phyloP scores from a whole-genome alignment of 2,113 vertebrate species.

The Ondatra zibethicus region DNA sequence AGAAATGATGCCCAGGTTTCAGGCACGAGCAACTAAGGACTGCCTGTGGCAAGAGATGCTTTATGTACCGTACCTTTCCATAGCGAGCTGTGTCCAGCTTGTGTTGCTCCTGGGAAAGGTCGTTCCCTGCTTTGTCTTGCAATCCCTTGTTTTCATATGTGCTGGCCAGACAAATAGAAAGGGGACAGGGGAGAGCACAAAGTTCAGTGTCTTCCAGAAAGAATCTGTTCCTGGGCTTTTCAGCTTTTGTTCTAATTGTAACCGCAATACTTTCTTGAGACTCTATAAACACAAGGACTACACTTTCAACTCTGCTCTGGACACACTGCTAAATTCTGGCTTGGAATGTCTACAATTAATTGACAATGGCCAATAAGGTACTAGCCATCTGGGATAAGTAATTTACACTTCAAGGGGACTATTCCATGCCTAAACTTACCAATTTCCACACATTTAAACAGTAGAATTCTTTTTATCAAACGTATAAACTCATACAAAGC shows the following conservation, averaged over 20 bases:
- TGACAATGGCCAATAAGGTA: not conserved
- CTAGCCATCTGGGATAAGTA: not conserved
- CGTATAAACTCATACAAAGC: constrained; percentile 51
- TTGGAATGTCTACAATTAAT: not conserved
- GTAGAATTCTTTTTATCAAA: constrained; percentile 46
- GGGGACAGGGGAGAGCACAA: not conserved
- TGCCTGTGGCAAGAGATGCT: not conserved
- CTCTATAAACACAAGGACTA: not conserved
- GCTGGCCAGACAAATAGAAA: too few species aligned
- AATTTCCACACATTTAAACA: constrained; percentile 54
- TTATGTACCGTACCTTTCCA: not conserved
- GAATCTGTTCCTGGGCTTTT: not conserved
- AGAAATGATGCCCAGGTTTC: not conserved
- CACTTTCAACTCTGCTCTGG: not conserved
- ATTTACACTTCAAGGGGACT: constrained; percentile 38
- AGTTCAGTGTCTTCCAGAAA: not conserved
- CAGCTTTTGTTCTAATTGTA: not conserved
- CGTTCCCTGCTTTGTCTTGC: not conserved
- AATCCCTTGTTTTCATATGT: not conserved
- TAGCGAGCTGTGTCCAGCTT: not conserved
- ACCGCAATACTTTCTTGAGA: not conserved
- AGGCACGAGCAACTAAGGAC: not conserved
- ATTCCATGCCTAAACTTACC: not conserved
- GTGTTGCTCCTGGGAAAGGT: not conserved
- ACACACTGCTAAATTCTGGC: not conserved